phyloP scores from a whole-genome alignment of 2,888 invertebrate genomes.

The Cyrtodaria siliqua region DNA sequence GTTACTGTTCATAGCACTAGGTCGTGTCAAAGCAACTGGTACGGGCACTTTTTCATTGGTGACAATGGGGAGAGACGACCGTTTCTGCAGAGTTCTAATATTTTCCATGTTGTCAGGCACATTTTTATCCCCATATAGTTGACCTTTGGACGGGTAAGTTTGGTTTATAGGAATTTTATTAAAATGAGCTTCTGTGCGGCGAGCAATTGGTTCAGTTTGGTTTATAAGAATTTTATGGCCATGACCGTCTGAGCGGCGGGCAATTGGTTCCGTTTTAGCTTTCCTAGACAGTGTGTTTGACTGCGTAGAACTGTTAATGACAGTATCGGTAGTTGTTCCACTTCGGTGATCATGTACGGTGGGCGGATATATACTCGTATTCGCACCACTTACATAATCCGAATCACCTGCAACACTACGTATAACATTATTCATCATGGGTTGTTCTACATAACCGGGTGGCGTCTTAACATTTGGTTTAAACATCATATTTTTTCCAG shows the following conservation, averaged over 20 bases:
- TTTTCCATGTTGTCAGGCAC: neutral
- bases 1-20: neutral
- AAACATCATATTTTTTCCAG: too few relatives aligned
- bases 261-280: constrained; percentile 32
- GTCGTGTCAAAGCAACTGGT: neutral
- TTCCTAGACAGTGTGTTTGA: neutral
- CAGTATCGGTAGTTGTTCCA: constrained; percentile 17
- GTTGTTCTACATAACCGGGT: too few relatives aligned
- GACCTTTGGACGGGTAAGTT: too few relatives aligned
- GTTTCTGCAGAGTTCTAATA: constrained; percentile 11
- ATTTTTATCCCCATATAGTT: neutral
- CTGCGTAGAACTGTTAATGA: neutral
- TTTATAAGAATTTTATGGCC: too few relatives aligned
- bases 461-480: too few relatives aligned
- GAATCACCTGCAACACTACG: constrained; percentile 16
- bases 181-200: neutral
- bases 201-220: constrained; percentile 27
- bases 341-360: constrained; percentile 3
- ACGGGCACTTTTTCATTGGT: neutral
- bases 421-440: neutral
- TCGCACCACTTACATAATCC: constrained; percentile 12
- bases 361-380: constrained; percentile 18
- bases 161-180: too few relatives aligned
- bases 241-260: neutral
- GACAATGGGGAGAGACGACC: neutral